Conservation (phyloP, 1,140 invertebrate species). For the Lethrus apterus region DNA sequence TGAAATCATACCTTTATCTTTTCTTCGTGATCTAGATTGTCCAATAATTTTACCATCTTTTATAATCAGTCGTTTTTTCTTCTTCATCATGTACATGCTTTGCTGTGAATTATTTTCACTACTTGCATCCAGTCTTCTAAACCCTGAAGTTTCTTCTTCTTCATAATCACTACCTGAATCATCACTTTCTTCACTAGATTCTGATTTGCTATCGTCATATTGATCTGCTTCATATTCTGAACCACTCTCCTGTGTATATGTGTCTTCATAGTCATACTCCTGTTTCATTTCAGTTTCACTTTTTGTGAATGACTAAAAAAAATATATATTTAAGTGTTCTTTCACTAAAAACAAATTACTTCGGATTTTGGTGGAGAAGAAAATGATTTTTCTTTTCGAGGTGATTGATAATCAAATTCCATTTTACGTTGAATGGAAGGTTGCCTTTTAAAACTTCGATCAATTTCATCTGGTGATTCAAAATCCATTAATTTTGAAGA, state of each 20-base stretch:
- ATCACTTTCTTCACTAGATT: conserved; percentile 39
- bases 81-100: conserved; percentile 72
- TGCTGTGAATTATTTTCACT: conserved; percentile 49
- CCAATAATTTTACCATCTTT: conserved; percentile 62
- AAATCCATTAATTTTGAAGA: conserved; percentile 91
- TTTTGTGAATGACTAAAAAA: conserved; percentile 8
- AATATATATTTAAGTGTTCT: neutral
- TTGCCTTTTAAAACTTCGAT: conserved; percentile 47
- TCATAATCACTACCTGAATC: conserved; percentile 42
- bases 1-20: conserved; percentile 61
- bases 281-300: conserved; percentile 22
- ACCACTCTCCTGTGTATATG: conserved; percentile 41
- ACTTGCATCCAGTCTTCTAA: conserved; percentile 48
- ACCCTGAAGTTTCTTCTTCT: conserved; percentile 44
- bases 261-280: conserved; percentile 44
- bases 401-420: conserved; percentile 26
- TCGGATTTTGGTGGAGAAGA: conserved; percentile 42
- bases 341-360: conserved; percentile 6
- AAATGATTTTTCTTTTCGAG: conserved; percentile 40
- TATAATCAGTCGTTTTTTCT: conserved; percentile 68
- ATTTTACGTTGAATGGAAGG: conserved; percentile 36
- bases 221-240: conserved; percentile 38
- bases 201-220: conserved; percentile 33
- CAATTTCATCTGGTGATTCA: conserved; percentile 74
- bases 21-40: conserved; percentile 59